A percentile compares a stretch with the other conserved stretches of the same genome.
Evolutionary conservation across 2,888 invertebrate species (phyloP).

Genomic region (Aleiodes testaceus): DNA sequence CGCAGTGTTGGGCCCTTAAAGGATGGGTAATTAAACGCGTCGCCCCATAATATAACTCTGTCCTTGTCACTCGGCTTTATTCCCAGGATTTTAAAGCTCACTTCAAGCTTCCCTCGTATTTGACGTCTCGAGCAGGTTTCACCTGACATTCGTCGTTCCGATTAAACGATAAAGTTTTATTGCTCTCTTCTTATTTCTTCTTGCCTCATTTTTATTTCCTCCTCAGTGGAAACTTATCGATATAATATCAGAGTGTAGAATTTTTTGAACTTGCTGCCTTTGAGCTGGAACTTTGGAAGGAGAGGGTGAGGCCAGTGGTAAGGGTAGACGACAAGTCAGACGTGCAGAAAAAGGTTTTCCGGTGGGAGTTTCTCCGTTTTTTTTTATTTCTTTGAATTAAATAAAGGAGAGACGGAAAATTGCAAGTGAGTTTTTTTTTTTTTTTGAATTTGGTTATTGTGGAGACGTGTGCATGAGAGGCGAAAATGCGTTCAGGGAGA

Average conservation of each 20-base stretch:
- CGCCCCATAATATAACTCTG: constrained; percentile 54
- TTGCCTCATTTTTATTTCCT: not conserved
- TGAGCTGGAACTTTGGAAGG: not conserved
- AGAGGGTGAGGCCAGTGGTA: not conserved
- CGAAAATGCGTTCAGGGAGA: constrained; percentile 17
- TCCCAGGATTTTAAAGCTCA: constrained; percentile 40
- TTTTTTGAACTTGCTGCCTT: constrained; percentile 6
- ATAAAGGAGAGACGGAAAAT: not conserved
- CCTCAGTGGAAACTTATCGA: constrained; percentile 8
- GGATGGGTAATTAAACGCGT: constrained; percentile 69
- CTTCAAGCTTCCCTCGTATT: constrained; percentile 17
- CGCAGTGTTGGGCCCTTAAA: constrained; percentile 68
- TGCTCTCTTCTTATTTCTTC: constrained; percentile 2
- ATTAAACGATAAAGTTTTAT: constrained; percentile 45
- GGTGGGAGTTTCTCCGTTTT: not conserved
- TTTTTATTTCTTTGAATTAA: not conserved
- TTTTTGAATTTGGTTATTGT: not conserved
- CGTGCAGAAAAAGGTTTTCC: not conserved
- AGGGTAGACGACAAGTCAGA: constrained; percentile 22
- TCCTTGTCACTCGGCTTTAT: constrained; percentile 45
- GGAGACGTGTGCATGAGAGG: not conserved
- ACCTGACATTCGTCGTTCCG: constrained; percentile 35
- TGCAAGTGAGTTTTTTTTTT: not conserved
- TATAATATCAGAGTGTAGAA: not conserved
- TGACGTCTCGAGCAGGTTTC: constrained; percentile 26